These are phyloP conservation scores for Crax fasciolata DNA, from an alignment of 2,797 vertebrate genomes.

Conservation along the genomic window DNA sequence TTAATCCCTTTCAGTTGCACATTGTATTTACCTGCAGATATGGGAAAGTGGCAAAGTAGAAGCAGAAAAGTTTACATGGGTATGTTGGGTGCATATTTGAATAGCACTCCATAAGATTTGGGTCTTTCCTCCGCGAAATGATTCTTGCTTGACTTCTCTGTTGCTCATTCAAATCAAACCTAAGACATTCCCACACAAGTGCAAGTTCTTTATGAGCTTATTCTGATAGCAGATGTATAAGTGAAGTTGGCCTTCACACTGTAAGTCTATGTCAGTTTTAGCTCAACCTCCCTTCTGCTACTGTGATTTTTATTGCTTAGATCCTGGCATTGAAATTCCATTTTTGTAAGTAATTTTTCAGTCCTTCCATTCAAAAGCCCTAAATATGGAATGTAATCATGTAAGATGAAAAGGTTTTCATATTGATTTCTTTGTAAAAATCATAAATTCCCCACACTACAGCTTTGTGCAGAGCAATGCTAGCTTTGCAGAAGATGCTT, in stretches of 20 bases:
- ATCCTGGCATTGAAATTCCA: neutral
- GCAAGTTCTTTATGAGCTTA: neutral
- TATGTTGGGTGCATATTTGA: rapidly evolving
- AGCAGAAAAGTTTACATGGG: rapidly evolving
- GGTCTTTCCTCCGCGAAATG: neutral
- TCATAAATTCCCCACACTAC: neutral
- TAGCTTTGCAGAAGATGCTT: neutral
- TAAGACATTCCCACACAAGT: neutral
- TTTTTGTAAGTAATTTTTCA: neutral
- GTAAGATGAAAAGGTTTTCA: neutral
- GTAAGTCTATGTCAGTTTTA: neutral
- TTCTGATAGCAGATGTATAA: neutral
- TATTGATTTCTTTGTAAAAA: neutral
- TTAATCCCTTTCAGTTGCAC: neutral
- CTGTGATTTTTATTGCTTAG: neutral
- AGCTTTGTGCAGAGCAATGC: neutral
- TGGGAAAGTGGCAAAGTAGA: neutral
- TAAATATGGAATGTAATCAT: neutral
- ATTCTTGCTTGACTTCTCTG: neutral
- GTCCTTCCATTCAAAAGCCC: neutral
- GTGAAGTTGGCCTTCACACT: neutral
- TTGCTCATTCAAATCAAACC: neutral
- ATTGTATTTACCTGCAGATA: neutral
- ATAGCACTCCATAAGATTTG: no score
- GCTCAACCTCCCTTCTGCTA: neutral